phyloP scores from a whole-genome alignment of 1,140 invertebrate genomes.

The Megathymus violae region DNA sequence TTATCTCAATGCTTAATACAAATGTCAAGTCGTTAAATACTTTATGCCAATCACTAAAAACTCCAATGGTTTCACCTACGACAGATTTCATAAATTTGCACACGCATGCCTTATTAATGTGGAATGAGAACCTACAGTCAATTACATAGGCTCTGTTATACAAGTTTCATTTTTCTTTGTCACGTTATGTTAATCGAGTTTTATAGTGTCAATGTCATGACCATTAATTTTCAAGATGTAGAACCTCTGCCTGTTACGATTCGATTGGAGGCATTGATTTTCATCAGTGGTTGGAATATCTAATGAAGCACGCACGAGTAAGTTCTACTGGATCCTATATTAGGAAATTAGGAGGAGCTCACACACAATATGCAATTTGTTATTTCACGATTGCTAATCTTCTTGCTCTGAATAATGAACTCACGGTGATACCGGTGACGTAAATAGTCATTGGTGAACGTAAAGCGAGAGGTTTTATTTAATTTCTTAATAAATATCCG shows the following conservation, averaged over 20 bases:
- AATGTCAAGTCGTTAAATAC: no score
- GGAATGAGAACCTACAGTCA: constrained; percentile 5
- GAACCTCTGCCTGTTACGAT: constrained; percentile 42
- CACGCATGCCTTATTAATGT: constrained; percentile 24
- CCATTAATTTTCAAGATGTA: constrained; percentile 41
- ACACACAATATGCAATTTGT: no score
- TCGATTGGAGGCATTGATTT: constrained; percentile 39
- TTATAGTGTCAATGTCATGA: constrained; percentile 50
- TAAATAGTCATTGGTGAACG: no score
- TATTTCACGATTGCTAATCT: no score
- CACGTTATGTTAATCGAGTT: constrained; percentile 25
- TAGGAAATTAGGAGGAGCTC: neutral
- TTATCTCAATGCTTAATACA: neutral
- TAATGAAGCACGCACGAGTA: constrained; percentile 19
- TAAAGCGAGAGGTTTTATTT: no score
- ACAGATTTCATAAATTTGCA: constrained; percentile 15
- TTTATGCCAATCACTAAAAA: no score
- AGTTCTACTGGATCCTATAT: neutral
- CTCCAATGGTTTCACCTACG: neutral
- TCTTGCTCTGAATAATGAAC: no score
- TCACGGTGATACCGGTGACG: no score
- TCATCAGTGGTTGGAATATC: constrained; percentile 11
- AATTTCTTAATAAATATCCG: no score
- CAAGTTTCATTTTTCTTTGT: constrained; percentile 17
- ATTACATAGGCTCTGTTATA: neutral